phyloP scores from a whole-genome alignment of 2,888 invertebrate genomes.

The Drosophila tripunctata region DNA sequence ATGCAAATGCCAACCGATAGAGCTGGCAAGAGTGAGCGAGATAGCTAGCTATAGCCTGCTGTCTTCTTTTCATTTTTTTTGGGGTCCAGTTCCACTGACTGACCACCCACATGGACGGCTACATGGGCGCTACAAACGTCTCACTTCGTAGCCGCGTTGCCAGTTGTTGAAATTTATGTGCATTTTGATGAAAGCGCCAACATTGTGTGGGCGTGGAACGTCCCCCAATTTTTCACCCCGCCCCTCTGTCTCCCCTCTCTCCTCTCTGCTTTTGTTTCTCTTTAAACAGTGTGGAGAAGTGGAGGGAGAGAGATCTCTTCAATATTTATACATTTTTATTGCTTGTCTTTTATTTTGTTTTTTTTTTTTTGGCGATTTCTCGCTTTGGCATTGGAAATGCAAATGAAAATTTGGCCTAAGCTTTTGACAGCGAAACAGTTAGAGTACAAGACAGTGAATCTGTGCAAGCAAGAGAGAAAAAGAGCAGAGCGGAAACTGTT shows the following conservation, averaged over 20 bases:
- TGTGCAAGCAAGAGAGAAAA: not conserved
- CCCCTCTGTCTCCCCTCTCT: not conserved
- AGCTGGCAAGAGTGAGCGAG: not conserved
- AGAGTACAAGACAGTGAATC: not conserved
- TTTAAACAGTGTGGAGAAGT: not conserved
- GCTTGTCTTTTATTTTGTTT: conserved; percentile 56
- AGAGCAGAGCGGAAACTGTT: not conserved
- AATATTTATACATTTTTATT: conserved; percentile 63
- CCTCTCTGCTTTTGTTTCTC: conserved; percentile 2
- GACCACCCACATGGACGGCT: conserved; percentile 71
- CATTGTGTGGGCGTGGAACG: conserved; percentile 63
- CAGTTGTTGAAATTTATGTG: conserved; percentile 70
- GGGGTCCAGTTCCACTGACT: conserved; percentile 50
- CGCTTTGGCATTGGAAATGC: conserved; percentile 51
- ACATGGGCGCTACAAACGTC: conserved; percentile 73
- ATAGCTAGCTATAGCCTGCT: not conserved
- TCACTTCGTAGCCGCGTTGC: conserved; percentile 55
- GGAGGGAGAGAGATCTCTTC: conserved; percentile 33
- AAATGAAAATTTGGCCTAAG: conserved; percentile 32
- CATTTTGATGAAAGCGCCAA: conserved; percentile 74
- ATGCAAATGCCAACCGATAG: conserved; percentile 62
- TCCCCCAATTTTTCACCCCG: not conserved
- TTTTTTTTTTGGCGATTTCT: conserved; percentile 44
- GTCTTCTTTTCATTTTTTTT: too few relatives aligned
- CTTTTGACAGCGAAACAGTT: not conserved